These are phyloP conservation scores for Muschampia plurimacula DNA, from an alignment of 2,888 invertebrate species.

Conservation along the genomic window DNA sequence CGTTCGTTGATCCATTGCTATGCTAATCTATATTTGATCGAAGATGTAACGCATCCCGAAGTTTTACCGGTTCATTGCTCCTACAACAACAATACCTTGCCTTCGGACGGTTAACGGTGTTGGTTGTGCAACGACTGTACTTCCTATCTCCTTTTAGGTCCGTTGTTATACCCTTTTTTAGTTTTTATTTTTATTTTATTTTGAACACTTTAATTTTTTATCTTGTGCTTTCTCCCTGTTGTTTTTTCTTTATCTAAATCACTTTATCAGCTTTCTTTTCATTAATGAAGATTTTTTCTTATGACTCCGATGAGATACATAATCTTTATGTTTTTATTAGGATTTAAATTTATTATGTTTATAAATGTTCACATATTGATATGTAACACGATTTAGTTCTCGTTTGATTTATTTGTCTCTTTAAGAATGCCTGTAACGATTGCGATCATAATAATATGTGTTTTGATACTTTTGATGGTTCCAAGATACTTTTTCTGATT, in stretches of 20 bases:
- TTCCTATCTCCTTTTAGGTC: constrained; percentile 26
- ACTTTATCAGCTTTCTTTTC: neutral
- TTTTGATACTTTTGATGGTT: too few species aligned
- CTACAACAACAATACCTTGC: constrained; percentile 36
- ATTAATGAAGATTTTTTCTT: neutral
- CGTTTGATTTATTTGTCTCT: neutral
- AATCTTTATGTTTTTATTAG: neutral
- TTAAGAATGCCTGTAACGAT: neutral
- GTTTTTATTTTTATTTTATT: neutral
- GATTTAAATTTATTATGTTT: neutral
- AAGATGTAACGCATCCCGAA: constrained; percentile 33
- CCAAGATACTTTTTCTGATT: too few species aligned
- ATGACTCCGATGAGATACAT: neutral
- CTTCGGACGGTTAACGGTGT: constrained; percentile 46
- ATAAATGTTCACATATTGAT: neutral
- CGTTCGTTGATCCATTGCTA: constrained; percentile 32
- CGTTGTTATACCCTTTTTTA: constrained; percentile 1
- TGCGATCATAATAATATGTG: too few species aligned
- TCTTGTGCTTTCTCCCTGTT: neutral
- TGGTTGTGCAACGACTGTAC: constrained; percentile 42
- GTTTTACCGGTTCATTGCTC: constrained; percentile 47
- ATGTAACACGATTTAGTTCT: neutral
- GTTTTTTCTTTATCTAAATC: neutral
- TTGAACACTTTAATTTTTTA: neutral
- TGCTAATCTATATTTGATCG: constrained; percentile 39